These are phyloP conservation scores for Halcyon chelicuti DNA, from an alignment of 2,797 vertebrate species.

Conservation along the genomic window DNA sequence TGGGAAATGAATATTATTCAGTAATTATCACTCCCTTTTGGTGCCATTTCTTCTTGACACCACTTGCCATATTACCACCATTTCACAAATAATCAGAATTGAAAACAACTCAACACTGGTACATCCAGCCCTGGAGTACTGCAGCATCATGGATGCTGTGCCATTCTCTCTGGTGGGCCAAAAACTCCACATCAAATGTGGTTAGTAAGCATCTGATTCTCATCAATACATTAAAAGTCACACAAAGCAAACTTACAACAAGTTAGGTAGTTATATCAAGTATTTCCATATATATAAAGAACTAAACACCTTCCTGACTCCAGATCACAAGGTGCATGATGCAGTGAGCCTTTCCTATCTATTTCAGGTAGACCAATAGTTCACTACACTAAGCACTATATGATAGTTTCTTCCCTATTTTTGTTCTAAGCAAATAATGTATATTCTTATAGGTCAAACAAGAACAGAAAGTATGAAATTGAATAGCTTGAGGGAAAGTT, in stretches of 20 bases:
- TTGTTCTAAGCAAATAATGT: background rate
- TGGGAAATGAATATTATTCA: background rate
- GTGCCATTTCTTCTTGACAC: background rate
- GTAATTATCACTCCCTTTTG: background rate
- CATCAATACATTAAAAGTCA: background rate
- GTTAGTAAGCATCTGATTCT: background rate
- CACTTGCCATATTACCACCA: background rate
- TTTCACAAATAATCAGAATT: background rate
- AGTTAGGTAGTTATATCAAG: background rate
- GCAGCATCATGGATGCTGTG: background rate
- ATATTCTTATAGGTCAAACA: background rate
- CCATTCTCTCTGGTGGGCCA: background rate
- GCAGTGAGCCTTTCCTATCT: background rate
- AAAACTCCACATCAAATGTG: background rate
- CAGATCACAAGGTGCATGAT: background rate
- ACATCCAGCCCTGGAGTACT: background rate
- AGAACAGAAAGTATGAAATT: background rate
- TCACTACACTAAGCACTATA: background rate
- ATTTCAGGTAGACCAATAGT: background rate
- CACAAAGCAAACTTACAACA: background rate
- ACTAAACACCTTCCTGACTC: background rate
- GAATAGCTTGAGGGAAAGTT: background rate
- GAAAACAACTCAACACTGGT: background rate
- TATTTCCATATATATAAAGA: background rate
- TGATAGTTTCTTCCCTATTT: background rate